Conservation (phyloP, 2,113 vertebrate species). For the Elephas maximus region DNA sequence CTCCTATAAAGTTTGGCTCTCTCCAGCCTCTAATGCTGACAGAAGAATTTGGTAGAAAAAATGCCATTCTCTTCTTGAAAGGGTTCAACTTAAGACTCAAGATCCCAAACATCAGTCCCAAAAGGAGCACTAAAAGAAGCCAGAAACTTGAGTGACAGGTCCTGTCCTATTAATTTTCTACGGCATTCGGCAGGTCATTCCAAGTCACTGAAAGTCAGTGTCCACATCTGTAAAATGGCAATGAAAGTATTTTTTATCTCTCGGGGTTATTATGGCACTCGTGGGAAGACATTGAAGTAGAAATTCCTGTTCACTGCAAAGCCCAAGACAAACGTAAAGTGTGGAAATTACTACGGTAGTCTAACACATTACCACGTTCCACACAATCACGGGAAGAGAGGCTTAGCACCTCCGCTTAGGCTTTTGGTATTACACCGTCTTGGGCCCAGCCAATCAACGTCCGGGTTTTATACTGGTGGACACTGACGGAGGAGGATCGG, state of each 20-base stretch:
- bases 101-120: background rate
- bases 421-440: background rate
- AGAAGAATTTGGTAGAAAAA: constrained; percentile 1
- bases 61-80: constrained; percentile 67
- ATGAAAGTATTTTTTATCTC: background rate
- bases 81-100: background rate
- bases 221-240: background rate
- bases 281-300: background rate
- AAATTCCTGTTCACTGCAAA: background rate
- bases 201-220: constrained; percentile 1
- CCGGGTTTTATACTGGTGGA: background rate
- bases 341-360: background rate
- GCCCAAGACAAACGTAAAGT: background rate
- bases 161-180: too few species aligned
- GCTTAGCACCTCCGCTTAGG: background rate
- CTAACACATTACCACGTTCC: background rate
- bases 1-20: background rate
- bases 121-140: background rate
- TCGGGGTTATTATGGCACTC: background rate
- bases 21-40: background rate
- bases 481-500: background rate
- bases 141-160: background rate
- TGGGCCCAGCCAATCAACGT: background rate
- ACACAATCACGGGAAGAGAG: background rate
- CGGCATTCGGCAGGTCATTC: background rate